Conservation (phyloP, 2,888 invertebrate genomes). For the Ornithoptera priamus region DNA sequence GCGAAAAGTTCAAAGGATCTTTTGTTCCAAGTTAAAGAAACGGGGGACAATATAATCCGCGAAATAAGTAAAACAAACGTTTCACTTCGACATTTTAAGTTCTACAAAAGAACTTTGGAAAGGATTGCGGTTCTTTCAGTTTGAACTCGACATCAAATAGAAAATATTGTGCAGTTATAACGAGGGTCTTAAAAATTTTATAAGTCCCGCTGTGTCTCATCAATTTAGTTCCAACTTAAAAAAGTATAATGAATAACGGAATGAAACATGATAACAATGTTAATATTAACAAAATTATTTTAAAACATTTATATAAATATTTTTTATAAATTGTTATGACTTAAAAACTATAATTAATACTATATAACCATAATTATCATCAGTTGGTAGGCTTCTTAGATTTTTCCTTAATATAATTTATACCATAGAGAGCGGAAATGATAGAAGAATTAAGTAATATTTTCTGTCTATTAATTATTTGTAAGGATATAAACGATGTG, state of each 20-base stretch:
- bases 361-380: no score
- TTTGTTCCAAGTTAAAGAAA: conserved; percentile 41
- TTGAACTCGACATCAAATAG: conserved; percentile 37
- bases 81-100: conserved; percentile 53
- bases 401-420: no score
- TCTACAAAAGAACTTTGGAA: conserved; percentile 56
- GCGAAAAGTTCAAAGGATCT: conserved; percentile 17
- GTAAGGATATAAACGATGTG: no score
- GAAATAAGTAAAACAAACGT: conserved; percentile 42
- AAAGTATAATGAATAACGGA: not conserved
- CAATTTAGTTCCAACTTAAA: not conserved
- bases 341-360: no score
- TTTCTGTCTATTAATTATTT: no score
- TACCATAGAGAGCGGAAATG: no score
- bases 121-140: conserved; percentile 60
- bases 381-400: no score
- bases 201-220: conserved; percentile 7
- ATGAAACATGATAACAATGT: not conserved
- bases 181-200: conserved; percentile 29
- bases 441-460: no score
- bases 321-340: no score
- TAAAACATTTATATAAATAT: no score
- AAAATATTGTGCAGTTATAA: conserved; percentile 33
- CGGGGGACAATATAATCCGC: conserved; percentile 54
- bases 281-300: not conserved